A percentile compares a stretch with the other conserved stretches of the same genome.
Evolutionary conservation across 2,113 vertebrate species (phyloP).

Genomic region (Athene cunicularia): DNA sequence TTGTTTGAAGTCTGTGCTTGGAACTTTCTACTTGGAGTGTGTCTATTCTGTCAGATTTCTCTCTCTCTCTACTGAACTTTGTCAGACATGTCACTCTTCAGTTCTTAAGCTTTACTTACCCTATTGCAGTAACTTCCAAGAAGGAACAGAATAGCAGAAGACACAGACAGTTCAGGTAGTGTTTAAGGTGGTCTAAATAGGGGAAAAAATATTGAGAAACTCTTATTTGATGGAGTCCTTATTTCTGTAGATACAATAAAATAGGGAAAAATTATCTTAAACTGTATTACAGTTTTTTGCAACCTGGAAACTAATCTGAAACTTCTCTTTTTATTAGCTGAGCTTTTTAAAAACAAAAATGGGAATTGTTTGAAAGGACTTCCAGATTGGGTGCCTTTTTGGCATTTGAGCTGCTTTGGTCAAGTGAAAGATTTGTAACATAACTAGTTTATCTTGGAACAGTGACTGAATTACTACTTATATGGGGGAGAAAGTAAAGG

Average conservation of each 20-base stretch:
- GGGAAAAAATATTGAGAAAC: neutral
- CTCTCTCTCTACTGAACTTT: neutral
- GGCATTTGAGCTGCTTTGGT: neutral
- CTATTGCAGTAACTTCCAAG: neutral
- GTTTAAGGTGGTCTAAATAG: neutral
- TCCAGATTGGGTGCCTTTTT: neutral
- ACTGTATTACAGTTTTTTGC: neutral
- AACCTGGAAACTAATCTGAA: neutral
- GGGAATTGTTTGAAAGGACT: neutral
- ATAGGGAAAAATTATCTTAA: neutral
- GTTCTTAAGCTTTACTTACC: neutral
- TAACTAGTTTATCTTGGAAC: neutral
- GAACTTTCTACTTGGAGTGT: neutral
- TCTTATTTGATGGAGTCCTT: neutral
- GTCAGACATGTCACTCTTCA: neutral
- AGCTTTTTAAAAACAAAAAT: neutral
- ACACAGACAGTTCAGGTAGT: neutral
- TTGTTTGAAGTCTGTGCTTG: neutral
- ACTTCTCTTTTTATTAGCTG: neutral
- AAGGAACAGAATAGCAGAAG: neutral
- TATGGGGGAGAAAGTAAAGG: neutral
- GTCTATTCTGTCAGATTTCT: neutral
- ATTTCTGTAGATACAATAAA: neutral
- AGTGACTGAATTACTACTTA: neutral
- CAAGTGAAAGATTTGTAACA: neutral